These are phyloP conservation scores for Cacatua alba DNA, from an alignment of 2,113 vertebrate genomes.

Conservation along the genomic window DNA sequence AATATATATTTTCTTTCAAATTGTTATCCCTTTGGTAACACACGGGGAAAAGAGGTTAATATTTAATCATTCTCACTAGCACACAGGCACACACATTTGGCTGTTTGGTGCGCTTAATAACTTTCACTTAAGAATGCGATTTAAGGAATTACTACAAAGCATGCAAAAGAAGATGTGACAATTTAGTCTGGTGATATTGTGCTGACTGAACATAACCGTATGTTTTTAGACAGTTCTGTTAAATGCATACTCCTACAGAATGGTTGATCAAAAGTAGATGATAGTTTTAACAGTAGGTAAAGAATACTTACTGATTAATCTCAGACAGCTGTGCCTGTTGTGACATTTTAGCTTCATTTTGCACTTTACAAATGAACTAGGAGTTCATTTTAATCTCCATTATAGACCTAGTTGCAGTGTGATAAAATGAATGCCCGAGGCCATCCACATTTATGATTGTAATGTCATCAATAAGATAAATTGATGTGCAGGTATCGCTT, in stretches of 20 bases:
- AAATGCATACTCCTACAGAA: background rate
- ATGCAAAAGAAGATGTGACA: background rate
- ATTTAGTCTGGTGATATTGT: background rate
- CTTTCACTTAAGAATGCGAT: background rate
- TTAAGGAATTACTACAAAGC: background rate
- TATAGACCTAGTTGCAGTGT: background rate
- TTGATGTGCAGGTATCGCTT: background rate
- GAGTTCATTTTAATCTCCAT: background rate
- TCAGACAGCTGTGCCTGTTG: background rate
- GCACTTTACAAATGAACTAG: background rate
- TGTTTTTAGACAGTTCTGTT: background rate
- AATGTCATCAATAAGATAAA: background rate
- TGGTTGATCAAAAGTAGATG: background rate
- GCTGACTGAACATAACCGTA: background rate
- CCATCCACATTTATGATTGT: background rate
- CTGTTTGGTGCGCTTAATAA: fast-evolving
- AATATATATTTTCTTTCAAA: background rate
- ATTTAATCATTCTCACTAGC: background rate
- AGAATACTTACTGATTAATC: background rate
- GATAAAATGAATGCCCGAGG: background rate
- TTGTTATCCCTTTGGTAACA: background rate
- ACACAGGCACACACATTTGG: background rate
- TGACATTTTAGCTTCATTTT: background rate
- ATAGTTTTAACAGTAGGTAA: background rate
- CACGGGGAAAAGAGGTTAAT: background rate